Conservation (phyloP, 2,888 invertebrate species). For the Gisinianus flammeolus region DNA sequence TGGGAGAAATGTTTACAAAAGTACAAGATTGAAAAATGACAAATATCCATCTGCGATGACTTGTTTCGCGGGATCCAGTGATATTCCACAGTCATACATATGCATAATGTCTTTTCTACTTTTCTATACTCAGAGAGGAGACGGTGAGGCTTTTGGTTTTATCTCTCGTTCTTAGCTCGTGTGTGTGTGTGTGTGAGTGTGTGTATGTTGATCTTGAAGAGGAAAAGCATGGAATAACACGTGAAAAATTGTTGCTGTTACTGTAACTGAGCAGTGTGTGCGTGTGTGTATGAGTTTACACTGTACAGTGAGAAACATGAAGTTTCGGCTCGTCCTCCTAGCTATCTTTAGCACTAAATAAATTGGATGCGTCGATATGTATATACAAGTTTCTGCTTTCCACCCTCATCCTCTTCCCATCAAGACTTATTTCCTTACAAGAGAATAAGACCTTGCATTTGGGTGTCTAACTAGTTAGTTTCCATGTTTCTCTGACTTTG, state of each 20-base stretch:
- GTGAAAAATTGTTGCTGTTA: conserved; percentile 27
- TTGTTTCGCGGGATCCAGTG: too few species aligned
- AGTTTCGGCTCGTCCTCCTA: not conserved
- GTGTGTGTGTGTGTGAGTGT: not conserved
- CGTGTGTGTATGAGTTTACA: not conserved
- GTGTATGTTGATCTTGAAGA: not conserved
- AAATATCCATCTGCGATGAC: too few species aligned
- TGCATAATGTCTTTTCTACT: too few species aligned
- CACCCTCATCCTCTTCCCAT: not conserved
- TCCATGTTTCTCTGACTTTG: not conserved
- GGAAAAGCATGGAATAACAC: conserved; percentile 31
- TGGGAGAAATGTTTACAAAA: too few species aligned
- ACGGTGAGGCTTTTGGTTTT: not conserved
- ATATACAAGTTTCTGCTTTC: not conserved
- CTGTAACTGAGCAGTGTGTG: not conserved
- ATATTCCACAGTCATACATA: too few species aligned
- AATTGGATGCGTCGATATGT: conserved; percentile 27
- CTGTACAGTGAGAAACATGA: not conserved
- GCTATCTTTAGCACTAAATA: conserved; percentile 39
- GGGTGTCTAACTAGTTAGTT: not conserved
- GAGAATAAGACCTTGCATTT: not conserved
- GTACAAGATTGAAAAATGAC: too few species aligned
- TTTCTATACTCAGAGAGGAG: too few species aligned
- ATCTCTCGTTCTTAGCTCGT: not conserved
- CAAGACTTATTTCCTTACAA: not conserved